phyloP scores from a whole-genome alignment of 2,113 vertebrate genomes.

The Hydrochoerus hydrochaeris region DNA sequence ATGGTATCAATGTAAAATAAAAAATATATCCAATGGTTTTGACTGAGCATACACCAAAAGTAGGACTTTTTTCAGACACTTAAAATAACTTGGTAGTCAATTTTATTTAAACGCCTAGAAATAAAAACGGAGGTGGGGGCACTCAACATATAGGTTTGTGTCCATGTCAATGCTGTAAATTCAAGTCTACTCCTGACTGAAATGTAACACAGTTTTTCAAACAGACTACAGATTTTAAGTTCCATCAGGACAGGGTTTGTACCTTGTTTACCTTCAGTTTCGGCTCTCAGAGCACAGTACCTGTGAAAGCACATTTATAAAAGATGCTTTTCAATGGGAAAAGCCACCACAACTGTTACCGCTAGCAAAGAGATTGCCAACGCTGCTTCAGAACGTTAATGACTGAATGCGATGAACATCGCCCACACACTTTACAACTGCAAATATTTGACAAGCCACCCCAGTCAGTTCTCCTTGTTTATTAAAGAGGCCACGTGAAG shows the following conservation, averaged over 20 bases:
- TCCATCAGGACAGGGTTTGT: not conserved
- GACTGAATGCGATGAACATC: not conserved
- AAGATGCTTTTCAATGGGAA: conserved; percentile 20
- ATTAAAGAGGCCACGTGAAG: not conserved
- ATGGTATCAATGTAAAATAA: not conserved
- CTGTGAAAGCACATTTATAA: conserved; percentile 12
- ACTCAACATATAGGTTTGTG: not conserved
- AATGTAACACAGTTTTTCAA: not conserved
- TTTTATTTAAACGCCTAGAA: conserved; percentile 51
- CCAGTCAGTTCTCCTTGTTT: not conserved
- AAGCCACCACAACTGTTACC: not conserved
- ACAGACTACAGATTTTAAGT: not conserved
- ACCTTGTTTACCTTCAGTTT: not conserved
- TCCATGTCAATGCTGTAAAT: not conserved
- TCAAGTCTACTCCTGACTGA: not conserved
- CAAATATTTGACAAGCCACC: not conserved
- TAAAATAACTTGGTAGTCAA: not conserved
- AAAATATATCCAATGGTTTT: not conserved
- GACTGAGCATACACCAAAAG: not conserved
- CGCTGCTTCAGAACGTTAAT: not conserved
- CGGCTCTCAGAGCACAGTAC: not conserved
- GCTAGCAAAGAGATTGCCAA: not conserved
- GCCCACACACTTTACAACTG: not conserved
- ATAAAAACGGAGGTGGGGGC: not conserved
- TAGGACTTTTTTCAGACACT: not conserved